Evolutionary conservation across 2,797 vertebrate species (phyloP), one percentile per base, ranked within the genome.

Genomic region (Nasua narica): DNA sequence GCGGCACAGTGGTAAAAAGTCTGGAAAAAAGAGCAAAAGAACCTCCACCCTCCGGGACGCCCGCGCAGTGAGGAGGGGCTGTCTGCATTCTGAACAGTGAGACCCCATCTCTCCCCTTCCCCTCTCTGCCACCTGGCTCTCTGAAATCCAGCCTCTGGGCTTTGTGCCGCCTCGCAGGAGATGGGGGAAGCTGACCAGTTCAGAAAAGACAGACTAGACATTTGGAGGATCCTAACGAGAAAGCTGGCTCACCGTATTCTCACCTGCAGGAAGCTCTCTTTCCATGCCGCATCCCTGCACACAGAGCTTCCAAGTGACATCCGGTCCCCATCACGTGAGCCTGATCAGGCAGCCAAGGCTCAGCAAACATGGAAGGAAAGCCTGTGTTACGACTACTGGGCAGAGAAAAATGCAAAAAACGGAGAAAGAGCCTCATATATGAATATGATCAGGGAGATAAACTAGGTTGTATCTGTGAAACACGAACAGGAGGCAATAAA

Each of bases 341-440:
- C 4, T 6, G 32, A 72, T 3, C 0, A 0, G 8, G 35, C 3
- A n/a, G 29, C 48, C 25, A 48, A 83, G 4, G 48, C 6, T 46
- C 16, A 35, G 8, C 3, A 79, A 43, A 21, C 3, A 23, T 35
- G 58, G 72, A 23, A 60, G 50, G 25, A 69, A 52, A 72, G 19
- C 7, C 10, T 87, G 21, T 87, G 0, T 32, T 46, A 27, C 37
- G 69, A 69, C 87, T 29, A 14, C 32, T 76, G 43, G 81, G 50
- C 12, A 16, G 23, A 70, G 21, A 81, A 81, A 81, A 81, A 60
- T 48, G 13, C 21, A 70, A 46, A 62, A 78, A 78, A 40, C 10
- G 29, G 19, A 79, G 37, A 15, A 70, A 67, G 65, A n/a, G 0
- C 2, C 35, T 25, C 62, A 27, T 15, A 74, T 16, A 48, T 72